Evolutionary conservation across 2,888 invertebrate genomes (phyloP), one percentile per base, ranked within the genome.

Genomic region (Oscheius sp.): DNA sequence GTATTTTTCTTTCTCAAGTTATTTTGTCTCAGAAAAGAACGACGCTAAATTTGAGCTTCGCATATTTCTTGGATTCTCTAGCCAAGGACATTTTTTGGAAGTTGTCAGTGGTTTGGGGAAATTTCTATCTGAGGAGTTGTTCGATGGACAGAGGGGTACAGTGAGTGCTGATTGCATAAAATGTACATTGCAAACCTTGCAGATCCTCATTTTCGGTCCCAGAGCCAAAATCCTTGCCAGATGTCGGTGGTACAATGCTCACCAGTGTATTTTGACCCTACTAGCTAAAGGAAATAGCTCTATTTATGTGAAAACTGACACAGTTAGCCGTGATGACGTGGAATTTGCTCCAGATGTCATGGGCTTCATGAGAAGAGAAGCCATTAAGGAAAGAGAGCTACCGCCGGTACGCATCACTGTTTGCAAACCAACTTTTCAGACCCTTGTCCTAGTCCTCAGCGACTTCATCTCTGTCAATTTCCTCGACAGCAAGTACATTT

Each of bases 381-480:
- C 53, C 9, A 62, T 68, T n/a, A 21, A 35, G 29, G 29, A 55
- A 35, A 60, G 29, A 35, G 29, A 47, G 50, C 29, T 47, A 5
- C 50, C 29, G 37, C 59, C 51, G 1, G 68, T 68, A 55, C 11
- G n/a, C 9, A n/a, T 33, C 32, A 51, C 3, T 35, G n/a, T 53
- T 53, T 37, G 2, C 13, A 62, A 62, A 32, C 13, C 1, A 21
- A 21, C 1, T 11, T 33, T 33, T 47, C 55, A 73, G 73, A 73
- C 62, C 13, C 33, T 73, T 32, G 62, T 42, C 2, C 51, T 73
- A 3, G 65, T 73, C 21, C 29, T 73, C 55, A 63, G 63, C n/a
- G 73, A 73, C 59, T 73, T 63, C 55, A 73, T 73, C 13, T 73
- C 73, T 3, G 9, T 73, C 4, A 59, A 55, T 5, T 73, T 63